Base-by-base conservation (phyloP, 2,113 vertebrate genomes). In the Clarias macrocephalus region DNA sequence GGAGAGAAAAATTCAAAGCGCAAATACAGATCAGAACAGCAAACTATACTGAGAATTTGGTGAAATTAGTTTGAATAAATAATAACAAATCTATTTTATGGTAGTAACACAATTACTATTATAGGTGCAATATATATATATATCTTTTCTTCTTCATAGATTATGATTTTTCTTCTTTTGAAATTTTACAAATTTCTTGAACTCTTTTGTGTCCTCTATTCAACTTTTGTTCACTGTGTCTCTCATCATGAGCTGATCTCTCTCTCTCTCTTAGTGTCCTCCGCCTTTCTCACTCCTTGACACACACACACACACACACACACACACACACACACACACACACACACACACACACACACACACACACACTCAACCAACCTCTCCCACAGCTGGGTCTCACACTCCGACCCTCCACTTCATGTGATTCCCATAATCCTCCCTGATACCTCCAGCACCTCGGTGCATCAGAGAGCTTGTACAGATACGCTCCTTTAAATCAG, bases 211-310 rank as follows among this genome's bases (percentile, higher is more conserved):
- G 42, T 42, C 42, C 42, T 90, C 83, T 77, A 60, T 86, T 60
- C 62, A 83, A 11, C 63, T 48, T 66, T 83, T 83, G 80, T 89
- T 87, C 84, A 80, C 85, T 83, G 88, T 82, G 56, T 83, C 73
- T 66, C 19, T 83, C 42, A 54, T 9, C 48, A 52, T 33, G 65
- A 37, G 73, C 76, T 79, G 76, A 59, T 80, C 30, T 77, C 59
- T 54, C 60, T 37, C 33, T 80, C 30, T 77, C 59, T 54, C 60
- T n/a, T 59, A 11, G 18, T 66, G 37, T 15, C 42, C 30, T 16
- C 73, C 0, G 28, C 12, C 33, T 37, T 21, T 7, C 18, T 6
- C 30, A 21, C 21, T 16, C 12, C 42, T 4, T 25, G 0, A 3
- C 21, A 21, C 18, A 7, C 28, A 30, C 68, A 5, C 15, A 11